Base-by-base conservation (phyloP, 1,140 invertebrate species). In the Drosophila ercepeae region DNA sequence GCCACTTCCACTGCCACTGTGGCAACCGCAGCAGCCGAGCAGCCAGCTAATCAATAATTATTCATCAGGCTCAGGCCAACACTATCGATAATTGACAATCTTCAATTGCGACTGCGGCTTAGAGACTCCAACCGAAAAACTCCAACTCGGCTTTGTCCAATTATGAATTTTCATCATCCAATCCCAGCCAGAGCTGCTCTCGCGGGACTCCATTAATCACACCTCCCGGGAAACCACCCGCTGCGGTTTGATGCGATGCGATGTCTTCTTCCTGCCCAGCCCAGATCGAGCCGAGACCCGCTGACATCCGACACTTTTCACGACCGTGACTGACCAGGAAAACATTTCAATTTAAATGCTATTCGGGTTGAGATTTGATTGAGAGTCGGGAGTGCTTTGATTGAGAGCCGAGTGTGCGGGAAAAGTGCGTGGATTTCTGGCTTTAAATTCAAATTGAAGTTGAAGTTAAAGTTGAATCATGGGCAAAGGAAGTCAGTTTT, bases 1-100 rank as follows among this genome's bases (percentile, higher is more conserved):
- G 61, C 44, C 27, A 25, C 36, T 32, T 50, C 44, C 27, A 25
- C 59, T 46, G 41, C 25, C 29, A 45, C 59, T 64, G 51, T 44
- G 65, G 42, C 52, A 19, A 61, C 67, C 44, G 59, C 78, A 67
- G 49, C 65, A 63, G 5, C 5, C 13, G 8, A 16, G 36, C 16
- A 18, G 61, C 74, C 16, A 18, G 61, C 74, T 82, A 89, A 88
- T 89, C 82, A 83, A 88, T 86, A 86, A 86, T 86, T 86, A 86
- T 86, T 86, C 72, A 86, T 86, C 81, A 75, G 75, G 72, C 72
- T 41, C 55, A 48, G 63, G 27, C 64, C 39, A 79, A 58, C 81
- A 86, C 76, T 86, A 86, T 86, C 82, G 82, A 77, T 89, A 89
- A 89, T 89, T 89, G 83, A 89, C 78, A 89, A 89, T 89, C 83